A percentile compares a stretch with the other conserved stretches of the same genome.
phyloP scores from a whole-genome alignment of 1,140 invertebrate genomes.

The Calephelis virginiensis region DNA sequence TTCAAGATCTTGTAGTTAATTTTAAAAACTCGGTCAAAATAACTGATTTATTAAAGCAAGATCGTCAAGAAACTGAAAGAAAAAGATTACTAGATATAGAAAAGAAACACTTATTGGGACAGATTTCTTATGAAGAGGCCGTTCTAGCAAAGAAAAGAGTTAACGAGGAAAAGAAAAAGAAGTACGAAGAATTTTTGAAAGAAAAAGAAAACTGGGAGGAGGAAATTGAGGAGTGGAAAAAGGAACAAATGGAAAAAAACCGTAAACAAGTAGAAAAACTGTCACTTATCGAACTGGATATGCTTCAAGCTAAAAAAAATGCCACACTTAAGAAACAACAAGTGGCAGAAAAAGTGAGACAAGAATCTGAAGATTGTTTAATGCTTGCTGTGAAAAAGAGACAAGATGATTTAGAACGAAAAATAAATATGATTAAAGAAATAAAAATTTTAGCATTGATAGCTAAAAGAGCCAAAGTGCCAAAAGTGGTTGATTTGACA shows the following conservation, averaged over 20 bases:
- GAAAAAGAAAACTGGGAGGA: conserved; percentile 69
- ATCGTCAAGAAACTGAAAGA: conserved; percentile 69
- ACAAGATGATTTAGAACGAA: conserved; percentile 71
- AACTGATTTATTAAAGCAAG: conserved; percentile 63
- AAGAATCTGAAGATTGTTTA: conserved; percentile 65
- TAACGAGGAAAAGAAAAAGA: conserved; percentile 71
- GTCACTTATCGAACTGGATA: conserved; percentile 65
- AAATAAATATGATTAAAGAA: conserved; percentile 78
- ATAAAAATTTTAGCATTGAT: conserved; percentile 76
- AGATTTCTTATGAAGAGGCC: conserved; percentile 79
- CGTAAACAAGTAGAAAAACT: conserved; percentile 66
- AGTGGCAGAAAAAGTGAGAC: conserved; percentile 62
- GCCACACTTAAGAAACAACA: conserved; percentile 63
- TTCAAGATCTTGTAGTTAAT: conserved; percentile 70
- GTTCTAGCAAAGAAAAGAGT: conserved; percentile 75
- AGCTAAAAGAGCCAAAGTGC: conserved; percentile 57
- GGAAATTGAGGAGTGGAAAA: conserved; percentile 74
- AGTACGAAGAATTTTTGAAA: conserved; percentile 71
- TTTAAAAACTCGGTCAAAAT: conserved; percentile 60
- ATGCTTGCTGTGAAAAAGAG: conserved; percentile 60
- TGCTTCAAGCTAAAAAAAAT: conserved; percentile 70
- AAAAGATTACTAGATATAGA: conserved; percentile 75
- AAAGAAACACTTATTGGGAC: conserved; percentile 78
- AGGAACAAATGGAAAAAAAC: conserved; percentile 68
- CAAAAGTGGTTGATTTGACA: conserved; percentile 78